Evolutionary conservation across 2,888 invertebrate species (phyloP).

Genomic region (Mimumesa dahlbomi): DNA sequence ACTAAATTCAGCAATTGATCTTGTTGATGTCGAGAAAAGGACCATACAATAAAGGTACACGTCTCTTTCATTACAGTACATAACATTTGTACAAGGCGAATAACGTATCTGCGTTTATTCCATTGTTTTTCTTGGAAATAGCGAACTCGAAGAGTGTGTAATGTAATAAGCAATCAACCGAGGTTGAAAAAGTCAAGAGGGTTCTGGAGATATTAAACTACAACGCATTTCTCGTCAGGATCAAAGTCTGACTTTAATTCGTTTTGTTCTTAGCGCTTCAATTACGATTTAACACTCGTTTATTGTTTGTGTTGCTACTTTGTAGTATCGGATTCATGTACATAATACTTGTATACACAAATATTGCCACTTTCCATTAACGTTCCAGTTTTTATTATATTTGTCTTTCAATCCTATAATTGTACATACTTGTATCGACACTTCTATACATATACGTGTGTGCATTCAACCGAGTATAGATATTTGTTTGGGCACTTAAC

Average conservation of each 20-base stretch:
- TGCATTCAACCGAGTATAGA: conserved; percentile 49
- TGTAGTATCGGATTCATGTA: conserved; percentile 51
- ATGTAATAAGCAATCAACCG: conserved; percentile 24
- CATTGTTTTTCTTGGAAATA: conserved; percentile 19
- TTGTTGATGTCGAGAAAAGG: conserved; percentile 33
- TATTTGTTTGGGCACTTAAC: conserved; percentile 59
- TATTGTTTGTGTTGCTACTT: conserved; percentile 52
- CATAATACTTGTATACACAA: conserved; percentile 50
- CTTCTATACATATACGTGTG: conserved; percentile 53
- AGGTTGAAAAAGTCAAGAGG: conserved; percentile 14
- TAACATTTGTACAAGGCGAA: conserved; percentile 32
- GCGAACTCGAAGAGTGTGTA: neutral
- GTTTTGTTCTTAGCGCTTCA: conserved; percentile 43
- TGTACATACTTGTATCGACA: conserved; percentile 59
- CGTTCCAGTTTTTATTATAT: conserved; percentile 63
- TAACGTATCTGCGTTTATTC: conserved; percentile 33
- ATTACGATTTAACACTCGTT: conserved; percentile 58
- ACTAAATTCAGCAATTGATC: conserved; percentile 31
- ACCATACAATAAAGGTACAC: conserved; percentile 42
- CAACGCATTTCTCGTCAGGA: conserved; percentile 46
- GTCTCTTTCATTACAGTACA: conserved; percentile 29
- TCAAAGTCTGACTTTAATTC: conserved; percentile 27
- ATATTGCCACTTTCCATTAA: conserved; percentile 68
- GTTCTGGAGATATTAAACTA: conserved; percentile 22
- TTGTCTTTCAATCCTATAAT: conserved; percentile 54